These are phyloP conservation scores for Carassius gibelio DNA, from an alignment of 2,113 vertebrate genomes.

Conservation along the genomic window DNA sequence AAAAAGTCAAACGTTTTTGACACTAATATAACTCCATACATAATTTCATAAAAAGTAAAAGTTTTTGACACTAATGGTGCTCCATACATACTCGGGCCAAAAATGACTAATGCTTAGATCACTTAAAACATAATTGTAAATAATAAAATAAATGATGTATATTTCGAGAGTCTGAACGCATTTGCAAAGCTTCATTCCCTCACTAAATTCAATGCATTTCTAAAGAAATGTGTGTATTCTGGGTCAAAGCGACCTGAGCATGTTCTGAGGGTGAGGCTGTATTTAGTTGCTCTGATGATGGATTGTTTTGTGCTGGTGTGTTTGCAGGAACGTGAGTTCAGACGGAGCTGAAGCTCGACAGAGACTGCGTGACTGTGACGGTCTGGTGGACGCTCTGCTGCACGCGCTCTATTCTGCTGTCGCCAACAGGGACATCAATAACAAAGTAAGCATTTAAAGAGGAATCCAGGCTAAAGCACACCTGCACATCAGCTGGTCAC, in stretches of 20 bases:
- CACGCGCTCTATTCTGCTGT: constrained; percentile 92
- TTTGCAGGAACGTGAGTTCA: constrained; percentile 91
- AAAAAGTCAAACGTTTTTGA: neutral
- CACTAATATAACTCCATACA: neutral
- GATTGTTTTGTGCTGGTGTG: neutral
- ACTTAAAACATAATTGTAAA: no score
- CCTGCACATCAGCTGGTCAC: neutral
- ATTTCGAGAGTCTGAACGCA: no score
- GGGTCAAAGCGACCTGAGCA: no score
- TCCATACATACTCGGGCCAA: no score
- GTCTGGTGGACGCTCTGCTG: constrained; percentile 91
- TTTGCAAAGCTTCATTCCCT: no score
- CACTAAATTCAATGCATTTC: no score
- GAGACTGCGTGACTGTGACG: constrained; percentile 90
- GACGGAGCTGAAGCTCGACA: constrained; percentile 95
- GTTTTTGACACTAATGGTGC: no score
- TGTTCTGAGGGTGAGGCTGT: neutral
- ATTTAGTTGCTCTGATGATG: neutral
- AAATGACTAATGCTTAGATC: no score
- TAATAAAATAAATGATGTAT: no score
- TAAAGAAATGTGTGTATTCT: no score
- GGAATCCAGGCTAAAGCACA: neutral
- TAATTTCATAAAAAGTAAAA: no score
- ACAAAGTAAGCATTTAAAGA: constrained; percentile 81
- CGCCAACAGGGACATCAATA: constrained; percentile 93